phyloP scores from a whole-genome alignment of 2,797 vertebrate species.

The Pempheris klunzingeri region DNA sequence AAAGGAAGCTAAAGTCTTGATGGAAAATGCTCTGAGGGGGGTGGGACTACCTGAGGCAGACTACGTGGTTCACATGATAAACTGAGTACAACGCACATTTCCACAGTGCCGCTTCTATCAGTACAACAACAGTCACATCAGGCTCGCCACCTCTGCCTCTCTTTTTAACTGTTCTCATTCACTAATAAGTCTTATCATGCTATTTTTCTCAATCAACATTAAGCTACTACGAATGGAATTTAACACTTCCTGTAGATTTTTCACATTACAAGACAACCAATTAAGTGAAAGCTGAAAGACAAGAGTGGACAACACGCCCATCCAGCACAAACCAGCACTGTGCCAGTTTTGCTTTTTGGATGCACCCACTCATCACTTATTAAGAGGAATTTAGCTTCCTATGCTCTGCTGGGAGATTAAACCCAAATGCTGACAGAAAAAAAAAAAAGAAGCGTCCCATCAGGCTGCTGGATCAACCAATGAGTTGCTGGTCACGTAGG shows the following conservation, averaged over 20 bases:
- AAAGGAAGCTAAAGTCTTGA: background rate
- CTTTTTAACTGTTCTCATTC: background rate
- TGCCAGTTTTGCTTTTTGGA: background rate
- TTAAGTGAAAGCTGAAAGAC: background rate
- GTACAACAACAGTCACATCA: too few relatives aligned
- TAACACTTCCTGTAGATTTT: background rate
- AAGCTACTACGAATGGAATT: background rate
- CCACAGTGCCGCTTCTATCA: background rate
- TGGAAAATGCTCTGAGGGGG: background rate
- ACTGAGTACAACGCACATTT: background rate
- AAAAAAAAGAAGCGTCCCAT: background rate
- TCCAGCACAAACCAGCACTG: background rate
- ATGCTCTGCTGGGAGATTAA: background rate
- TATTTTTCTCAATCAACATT: background rate
- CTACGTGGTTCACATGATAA: background rate
- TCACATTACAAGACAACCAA: conserved; percentile 1
- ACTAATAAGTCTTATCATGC: background rate
- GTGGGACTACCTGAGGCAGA: background rate
- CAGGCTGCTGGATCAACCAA: background rate
- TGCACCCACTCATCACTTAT: background rate
- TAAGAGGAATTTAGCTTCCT: background rate
- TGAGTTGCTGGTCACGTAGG: background rate
- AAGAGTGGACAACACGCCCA: conserved; percentile 10
- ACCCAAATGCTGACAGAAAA: background rate
- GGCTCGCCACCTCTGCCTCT: background rate